Evolutionary conservation across 2,797 vertebrate species (phyloP).

Genomic region (Parauchenoglanis ngamensis): DNA sequence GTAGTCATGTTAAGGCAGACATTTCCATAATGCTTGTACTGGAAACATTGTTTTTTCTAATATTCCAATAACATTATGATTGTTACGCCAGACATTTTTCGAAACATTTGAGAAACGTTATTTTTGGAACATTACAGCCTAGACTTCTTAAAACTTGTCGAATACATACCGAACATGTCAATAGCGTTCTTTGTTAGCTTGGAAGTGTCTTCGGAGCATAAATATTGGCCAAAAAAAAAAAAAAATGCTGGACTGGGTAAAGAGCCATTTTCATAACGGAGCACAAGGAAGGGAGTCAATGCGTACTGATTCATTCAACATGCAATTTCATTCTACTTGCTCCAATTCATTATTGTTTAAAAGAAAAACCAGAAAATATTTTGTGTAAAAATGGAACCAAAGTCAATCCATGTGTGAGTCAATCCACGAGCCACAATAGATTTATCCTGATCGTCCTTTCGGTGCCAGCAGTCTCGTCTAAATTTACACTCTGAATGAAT

Average conservation of each 20-base stretch:
- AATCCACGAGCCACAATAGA: slow-evolving; percentile 10
- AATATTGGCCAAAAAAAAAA: background rate
- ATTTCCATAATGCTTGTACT: background rate
- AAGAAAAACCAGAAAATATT: background rate
- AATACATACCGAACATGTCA: background rate
- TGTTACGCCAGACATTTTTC: background rate
- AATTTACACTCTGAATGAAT: slow-evolving; percentile 63
- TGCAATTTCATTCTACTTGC: background rate
- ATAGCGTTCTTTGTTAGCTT: background rate
- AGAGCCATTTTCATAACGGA: background rate
- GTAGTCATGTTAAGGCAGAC: background rate
- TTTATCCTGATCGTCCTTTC: slow-evolving; percentile 34
- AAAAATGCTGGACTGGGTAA: background rate
- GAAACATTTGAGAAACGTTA: background rate
- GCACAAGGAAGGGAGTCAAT: background rate
- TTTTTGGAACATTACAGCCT: background rate
- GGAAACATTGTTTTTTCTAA: background rate
- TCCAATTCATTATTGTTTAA: background rate
- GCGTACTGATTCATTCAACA: background rate
- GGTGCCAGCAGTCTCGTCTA: slow-evolving; percentile 44
- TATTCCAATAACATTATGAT: background rate
- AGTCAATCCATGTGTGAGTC: slow-evolving; percentile 2
- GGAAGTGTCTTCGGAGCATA: background rate
- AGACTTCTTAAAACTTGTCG: background rate
- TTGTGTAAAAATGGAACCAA: background rate